A percentile compares a stretch with the other conserved stretches of the same genome.
phyloP scores from a whole-genome alignment of 2,113 vertebrate species.

The Apeltes quadracus region DNA sequence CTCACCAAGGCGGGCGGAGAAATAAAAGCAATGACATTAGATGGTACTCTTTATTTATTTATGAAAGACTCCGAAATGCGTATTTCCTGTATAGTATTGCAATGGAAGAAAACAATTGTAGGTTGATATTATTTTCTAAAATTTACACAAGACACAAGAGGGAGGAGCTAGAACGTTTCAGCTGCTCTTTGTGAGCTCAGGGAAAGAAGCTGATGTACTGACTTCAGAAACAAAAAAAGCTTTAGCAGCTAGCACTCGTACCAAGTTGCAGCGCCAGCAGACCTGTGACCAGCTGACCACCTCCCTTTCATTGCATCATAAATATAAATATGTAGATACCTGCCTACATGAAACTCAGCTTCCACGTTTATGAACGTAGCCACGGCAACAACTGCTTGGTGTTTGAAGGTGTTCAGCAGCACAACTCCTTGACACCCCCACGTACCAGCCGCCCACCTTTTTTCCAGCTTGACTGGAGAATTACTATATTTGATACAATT shows the following conservation, averaged over 20 bases:
- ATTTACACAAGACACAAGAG: too few relatives aligned
- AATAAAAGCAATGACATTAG: background rate
- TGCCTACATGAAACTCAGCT: background rate
- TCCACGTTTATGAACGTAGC: conserved; percentile 1
- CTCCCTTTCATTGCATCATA: background rate
- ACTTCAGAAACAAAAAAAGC: too few relatives aligned
- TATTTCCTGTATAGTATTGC: background rate
- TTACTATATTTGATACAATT: conserved; percentile 79
- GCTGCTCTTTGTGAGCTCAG: too few relatives aligned
- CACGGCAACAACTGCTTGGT: background rate
- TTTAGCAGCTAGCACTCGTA: too few relatives aligned
- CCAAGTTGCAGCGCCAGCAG: too few relatives aligned
- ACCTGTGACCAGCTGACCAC: background rate
- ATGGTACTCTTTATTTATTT: background rate
- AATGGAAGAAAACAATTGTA: background rate
- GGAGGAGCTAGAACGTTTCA: too few relatives aligned
- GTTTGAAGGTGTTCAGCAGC: conserved; percentile 33
- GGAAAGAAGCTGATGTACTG: too few relatives aligned
- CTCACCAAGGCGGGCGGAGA: background rate
- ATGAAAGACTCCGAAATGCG: background rate
- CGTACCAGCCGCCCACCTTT: conserved; percentile 16
- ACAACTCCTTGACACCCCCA: conserved; percentile 40
- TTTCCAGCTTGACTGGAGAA: conserved; percentile 69
- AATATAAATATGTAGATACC: background rate
- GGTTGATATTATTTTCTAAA: background rate